Evolutionary conservation across 2,888 invertebrate species (phyloP), one percentile per base, ranked within the genome.

Genomic region (Eumerus sabulonum): DNA sequence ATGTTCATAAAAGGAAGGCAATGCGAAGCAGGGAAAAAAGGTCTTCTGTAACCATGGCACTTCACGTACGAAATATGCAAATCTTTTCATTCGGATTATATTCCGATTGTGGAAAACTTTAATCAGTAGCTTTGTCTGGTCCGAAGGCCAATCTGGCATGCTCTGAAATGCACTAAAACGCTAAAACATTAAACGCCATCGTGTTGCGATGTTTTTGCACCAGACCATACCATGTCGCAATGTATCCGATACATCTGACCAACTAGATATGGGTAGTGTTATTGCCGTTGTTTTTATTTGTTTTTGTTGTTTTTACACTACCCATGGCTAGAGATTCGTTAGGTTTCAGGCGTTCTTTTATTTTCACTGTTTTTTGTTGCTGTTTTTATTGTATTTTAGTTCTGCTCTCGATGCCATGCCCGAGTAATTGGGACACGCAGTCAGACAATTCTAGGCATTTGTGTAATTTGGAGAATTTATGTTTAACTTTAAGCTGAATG

Each of bases 391-490:
- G n/a, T n/a, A n/a, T 27, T 27, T 64, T 53, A 36, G 16, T 16
- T 47, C 38, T 17, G 42, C 17, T 56, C 50, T 62, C 44, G 3
- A 27, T 63, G 71, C 35, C 62, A 71, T 71, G 71, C 71, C 62
- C 71, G 71, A 71, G 62, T 71, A 71, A 71, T 71, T 71, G 56
- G 71, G 71, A 54, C 56, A 56, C 62, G 54, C 40, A 56, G 42
- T 63, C 62, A 48, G 44, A 54, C 54, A 63, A 27, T 16, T 38
- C 11, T 38, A 38, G 68, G 16, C 60, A 70, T 70, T 70, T 70
- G 68, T 68, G 68, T 59, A 68, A 68, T 68, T 59, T 45, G 47
- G 47, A 40, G 38, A 47, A 70, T 70, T 70, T 60, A 70, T 60
- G 68, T 54, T 60, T 27, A 38, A 12, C 38, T 40, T n/a, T 5